phyloP scores from a whole-genome alignment of 1,140 invertebrate genomes.

The Nautilus pompilius region DNA sequence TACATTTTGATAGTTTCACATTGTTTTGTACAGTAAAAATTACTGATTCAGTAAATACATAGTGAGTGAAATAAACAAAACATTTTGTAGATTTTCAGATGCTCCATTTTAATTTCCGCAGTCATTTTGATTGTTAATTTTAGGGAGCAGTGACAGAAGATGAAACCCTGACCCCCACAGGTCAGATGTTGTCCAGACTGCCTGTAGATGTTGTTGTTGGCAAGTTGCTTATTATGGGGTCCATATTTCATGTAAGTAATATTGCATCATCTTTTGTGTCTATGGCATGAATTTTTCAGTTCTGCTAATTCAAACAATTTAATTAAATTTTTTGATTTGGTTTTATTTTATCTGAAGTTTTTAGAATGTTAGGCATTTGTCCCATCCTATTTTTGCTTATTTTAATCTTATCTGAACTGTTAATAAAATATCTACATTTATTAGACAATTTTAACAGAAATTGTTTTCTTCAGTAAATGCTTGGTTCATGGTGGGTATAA shows the following conservation, averaged over 20 bases:
- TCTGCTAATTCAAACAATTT: not conserved
- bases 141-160: conserved; percentile 79
- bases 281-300: not conserved
- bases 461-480: too few species aligned
- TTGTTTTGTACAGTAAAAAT: too few species aligned
- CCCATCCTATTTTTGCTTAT: too few species aligned
- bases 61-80: too few species aligned
- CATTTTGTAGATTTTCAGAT: too few species aligned
- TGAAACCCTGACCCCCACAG: conserved; percentile 85
- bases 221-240: conserved; percentile 93
- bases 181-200: conserved; percentile 79
- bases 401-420: too few species aligned
- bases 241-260: conserved; percentile 66
- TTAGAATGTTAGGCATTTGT: not conserved
- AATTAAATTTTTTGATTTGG: not conserved
- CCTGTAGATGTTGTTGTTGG: conserved; percentile 94
- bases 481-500: too few species aligned
- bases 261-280: not conserved
- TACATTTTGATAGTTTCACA: too few species aligned
- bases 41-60: too few species aligned
- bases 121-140: conserved; percentile 16
- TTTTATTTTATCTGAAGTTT: not conserved
- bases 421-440: too few species aligned
- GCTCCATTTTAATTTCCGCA: too few species aligned
- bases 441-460: too few species aligned